A percentile compares a stretch with the other conserved stretches of the same genome.
Evolutionary conservation across 2,888 invertebrate genomes (phyloP).

Genomic region (Pseudolycoriella hygida): DNA sequence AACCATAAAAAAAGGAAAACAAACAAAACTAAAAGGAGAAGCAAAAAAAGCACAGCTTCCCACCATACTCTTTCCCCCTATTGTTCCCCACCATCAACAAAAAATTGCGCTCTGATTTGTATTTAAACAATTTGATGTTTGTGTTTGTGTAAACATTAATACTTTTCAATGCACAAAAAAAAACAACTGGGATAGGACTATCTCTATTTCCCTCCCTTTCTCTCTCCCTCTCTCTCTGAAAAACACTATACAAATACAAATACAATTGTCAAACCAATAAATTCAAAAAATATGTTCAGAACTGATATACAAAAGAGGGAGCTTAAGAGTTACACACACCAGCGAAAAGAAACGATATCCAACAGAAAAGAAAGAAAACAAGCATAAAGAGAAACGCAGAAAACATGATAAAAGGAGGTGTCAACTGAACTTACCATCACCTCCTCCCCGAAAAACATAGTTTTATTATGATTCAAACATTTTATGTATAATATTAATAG

Average conservation of each 20-base stretch:
- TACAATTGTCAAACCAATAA: not conserved
- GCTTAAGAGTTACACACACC: not conserved
- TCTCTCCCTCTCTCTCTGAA: not conserved
- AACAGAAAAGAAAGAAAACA: not conserved
- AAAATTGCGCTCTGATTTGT: not conserved
- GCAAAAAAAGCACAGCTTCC: not conserved
- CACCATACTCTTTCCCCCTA: too few species aligned
- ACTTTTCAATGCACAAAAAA: not conserved
- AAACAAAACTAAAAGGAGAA: not conserved
- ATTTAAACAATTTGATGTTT: not conserved
- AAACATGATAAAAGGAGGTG: conserved; percentile 2
- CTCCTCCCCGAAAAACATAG: not conserved
- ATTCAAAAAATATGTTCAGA: not conserved
- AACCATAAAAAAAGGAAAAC: not conserved
- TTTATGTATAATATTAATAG: too few species aligned
- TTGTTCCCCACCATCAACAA: too few species aligned
- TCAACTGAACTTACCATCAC: conserved; percentile 2
- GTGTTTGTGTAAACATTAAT: not conserved
- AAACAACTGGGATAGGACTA: not conserved
- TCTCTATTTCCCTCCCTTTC: not conserved
- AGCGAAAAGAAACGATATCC: not conserved
- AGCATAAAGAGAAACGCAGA: too few species aligned
- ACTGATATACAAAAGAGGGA: not conserved
- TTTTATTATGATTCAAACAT: not conserved
- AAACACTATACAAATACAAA: too few species aligned